These are phyloP conservation scores for Melanotaenia duboulayi DNA, from an alignment of 2,113 vertebrate species.

Conservation along the genomic window DNA sequence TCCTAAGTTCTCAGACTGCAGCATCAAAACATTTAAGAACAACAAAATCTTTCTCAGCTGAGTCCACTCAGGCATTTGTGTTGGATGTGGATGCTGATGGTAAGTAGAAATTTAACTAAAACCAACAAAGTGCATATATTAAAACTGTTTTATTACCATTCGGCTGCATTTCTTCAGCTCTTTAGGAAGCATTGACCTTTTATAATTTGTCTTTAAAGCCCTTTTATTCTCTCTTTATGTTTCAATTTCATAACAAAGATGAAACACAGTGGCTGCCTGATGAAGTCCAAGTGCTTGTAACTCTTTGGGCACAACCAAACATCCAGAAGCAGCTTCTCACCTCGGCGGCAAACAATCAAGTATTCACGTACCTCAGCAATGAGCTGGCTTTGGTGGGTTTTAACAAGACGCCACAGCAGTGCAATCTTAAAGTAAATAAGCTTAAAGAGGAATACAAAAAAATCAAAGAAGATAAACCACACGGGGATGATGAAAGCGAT, in stretches of 20 bases:
- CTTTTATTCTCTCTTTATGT: background rate
- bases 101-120: conserved; percentile 13
- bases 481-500: background rate
- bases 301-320: conserved; percentile 47
- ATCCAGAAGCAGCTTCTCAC: conserved; percentile 38
- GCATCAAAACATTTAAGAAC: background rate
- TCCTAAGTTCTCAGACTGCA: conserved; percentile 22
- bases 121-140: background rate
- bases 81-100: conserved; percentile 2
- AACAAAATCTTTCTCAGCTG: background rate
- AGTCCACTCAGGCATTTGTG: background rate
- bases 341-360: background rate
- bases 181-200: background rate
- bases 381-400: conserved; percentile 40
- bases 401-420: conserved; percentile 29
- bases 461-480: background rate
- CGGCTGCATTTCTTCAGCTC: background rate
- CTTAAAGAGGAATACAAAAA: conserved; percentile 36
- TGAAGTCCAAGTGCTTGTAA: conserved; percentile 52
- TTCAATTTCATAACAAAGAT: background rate
- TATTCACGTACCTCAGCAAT: conserved; percentile 35
- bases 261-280: conserved; percentile 25
- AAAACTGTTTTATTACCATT: background rate
- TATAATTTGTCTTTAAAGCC: background rate
- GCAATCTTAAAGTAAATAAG: conserved; percentile 28